phyloP scores from a whole-genome alignment of 1,140 invertebrate genomes.

The Oreohelix idahoensis region DNA sequence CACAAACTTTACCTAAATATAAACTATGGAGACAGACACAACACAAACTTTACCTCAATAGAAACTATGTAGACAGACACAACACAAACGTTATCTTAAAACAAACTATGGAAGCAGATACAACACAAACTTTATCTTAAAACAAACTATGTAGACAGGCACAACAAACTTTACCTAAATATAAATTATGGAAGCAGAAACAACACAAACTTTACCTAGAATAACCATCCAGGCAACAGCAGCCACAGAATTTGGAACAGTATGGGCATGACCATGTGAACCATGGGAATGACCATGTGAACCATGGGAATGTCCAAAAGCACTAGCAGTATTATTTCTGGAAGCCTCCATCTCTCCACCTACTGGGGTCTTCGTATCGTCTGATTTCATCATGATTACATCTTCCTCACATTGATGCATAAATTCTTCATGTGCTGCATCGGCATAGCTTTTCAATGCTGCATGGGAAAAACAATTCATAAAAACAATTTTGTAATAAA shows the following conservation, averaged over 20 bases:
- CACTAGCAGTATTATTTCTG: neutral
- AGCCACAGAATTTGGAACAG: constrained; percentile 55
- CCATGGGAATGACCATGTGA: constrained; percentile 54
- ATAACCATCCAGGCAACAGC: constrained; percentile 67
- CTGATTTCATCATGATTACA: neutral
- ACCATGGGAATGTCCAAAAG: constrained; percentile 43
- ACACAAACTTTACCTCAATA: too few relatives aligned
- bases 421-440: constrained; percentile 59
- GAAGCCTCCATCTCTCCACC: constrained; percentile 4
- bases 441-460: constrained; percentile 59
- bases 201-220: constrained; percentile 44
- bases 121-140: too few relatives aligned
- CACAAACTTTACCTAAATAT: too few relatives aligned
- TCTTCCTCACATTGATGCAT: constrained; percentile 44
- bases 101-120: too few relatives aligned
- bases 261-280: constrained; percentile 53
- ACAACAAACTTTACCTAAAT: too few relatives aligned
- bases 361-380: neutral
- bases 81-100: too few relatives aligned
- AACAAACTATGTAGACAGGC: too few relatives aligned
- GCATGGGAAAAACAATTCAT: constrained; percentile 16
- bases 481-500: too few relatives aligned
- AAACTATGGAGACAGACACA: too few relatives aligned
- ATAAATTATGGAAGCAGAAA: too few relatives aligned
- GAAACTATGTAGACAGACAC: too few relatives aligned